Evolutionary conservation across 2,797 vertebrate genomes (phyloP).

Genomic region (Uromys caudimaculatus): DNA sequence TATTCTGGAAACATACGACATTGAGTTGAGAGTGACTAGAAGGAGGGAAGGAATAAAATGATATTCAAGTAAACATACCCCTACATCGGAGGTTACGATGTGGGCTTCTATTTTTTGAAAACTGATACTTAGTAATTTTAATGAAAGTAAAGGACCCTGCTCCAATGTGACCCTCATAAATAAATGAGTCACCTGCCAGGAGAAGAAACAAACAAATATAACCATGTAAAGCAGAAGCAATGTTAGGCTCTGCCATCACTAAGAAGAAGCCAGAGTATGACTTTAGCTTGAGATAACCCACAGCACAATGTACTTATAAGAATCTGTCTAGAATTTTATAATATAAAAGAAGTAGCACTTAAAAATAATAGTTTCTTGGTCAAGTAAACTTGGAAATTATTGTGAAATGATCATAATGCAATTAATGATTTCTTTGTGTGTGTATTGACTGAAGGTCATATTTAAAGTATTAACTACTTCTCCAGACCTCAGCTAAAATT

Average conservation of each 20-base stretch:
- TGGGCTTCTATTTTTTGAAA: slow-evolving; percentile 10
- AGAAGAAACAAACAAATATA: slow-evolving; percentile 14
- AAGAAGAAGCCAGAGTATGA: background rate
- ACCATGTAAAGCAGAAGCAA: background rate
- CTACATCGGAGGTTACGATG: background rate
- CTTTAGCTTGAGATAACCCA: background rate
- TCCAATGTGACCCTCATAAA: slow-evolving; percentile 33
- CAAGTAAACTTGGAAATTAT: background rate
- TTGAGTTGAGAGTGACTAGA: slow-evolving; percentile 42
- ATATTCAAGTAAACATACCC: background rate
- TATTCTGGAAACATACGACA: slow-evolving; percentile 61
- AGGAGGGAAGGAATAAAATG: slow-evolving; percentile 11
- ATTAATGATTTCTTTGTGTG: background rate
- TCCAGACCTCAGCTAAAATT: background rate
- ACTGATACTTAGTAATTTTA: background rate
- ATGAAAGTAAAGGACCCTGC: slow-evolving; percentile 13
- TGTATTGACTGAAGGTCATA: background rate
- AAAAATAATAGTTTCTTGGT: background rate
- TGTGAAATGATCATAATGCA: background rate
- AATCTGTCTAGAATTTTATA: background rate
- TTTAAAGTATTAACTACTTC: background rate
- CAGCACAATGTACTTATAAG: background rate
- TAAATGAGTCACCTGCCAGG: background rate
- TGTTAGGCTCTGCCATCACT: background rate
- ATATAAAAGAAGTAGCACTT: background rate